Percentiles rank a stretch among this genome's conserved stretches.
Evolutionary conservation across 2,113 vertebrate species (phyloP).

Genomic region (Psittacara wagleri): DNA sequence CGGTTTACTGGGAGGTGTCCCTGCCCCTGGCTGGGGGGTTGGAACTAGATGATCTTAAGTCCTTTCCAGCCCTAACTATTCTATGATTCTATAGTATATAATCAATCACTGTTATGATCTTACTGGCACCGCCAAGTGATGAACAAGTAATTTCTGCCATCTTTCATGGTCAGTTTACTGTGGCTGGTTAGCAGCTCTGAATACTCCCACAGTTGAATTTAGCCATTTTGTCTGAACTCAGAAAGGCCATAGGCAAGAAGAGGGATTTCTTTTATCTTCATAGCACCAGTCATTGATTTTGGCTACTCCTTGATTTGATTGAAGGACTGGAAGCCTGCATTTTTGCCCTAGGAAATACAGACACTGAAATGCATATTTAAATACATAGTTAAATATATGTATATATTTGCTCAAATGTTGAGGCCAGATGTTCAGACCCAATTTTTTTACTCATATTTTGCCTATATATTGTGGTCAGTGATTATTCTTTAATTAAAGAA

Average conservation of each 20-base stretch:
- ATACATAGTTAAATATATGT: not conserved
- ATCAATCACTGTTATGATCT: not conserved
- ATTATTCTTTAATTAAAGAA: not conserved
- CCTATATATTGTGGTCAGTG: not conserved
- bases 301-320: rapidly evolving
- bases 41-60: no score
- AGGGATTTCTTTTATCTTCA: not conserved
- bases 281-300: not conserved
- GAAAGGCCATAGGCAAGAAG: not conserved
- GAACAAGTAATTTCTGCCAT: not conserved
- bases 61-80: no score
- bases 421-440: not conserved
- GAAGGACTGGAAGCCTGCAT: not conserved
- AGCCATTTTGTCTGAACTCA: not conserved
- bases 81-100: no score
- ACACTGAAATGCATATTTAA: not conserved
- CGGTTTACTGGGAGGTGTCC: no score
- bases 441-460: not conserved
- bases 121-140: not conserved
- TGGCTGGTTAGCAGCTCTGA: not conserved
- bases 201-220: not conserved
- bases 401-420: not conserved
- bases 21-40: no score
- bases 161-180: not conserved
- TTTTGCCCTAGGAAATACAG: not conserved